Evolutionary conservation across 2,113 vertebrate species (phyloP).

Genomic region (Cnemophilus loriae): DNA sequence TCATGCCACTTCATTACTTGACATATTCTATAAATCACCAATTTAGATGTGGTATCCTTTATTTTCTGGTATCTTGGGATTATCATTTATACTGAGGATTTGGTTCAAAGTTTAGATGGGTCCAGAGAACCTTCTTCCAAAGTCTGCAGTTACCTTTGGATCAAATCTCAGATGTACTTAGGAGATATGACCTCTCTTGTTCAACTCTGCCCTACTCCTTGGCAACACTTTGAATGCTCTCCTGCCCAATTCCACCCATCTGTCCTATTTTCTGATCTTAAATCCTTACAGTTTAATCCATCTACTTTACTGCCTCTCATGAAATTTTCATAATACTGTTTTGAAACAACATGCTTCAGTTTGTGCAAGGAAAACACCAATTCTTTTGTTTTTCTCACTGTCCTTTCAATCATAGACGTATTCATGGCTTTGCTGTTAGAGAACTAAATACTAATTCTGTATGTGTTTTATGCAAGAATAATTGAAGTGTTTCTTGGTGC

Average conservation of each 20-base stretch:
- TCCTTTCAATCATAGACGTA: neutral
- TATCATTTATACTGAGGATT: neutral
- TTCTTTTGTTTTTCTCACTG: neutral
- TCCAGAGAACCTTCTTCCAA: neutral
- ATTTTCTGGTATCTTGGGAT: neutral
- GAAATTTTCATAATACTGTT: neutral
- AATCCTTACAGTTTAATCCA: neutral
- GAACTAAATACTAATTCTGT: neutral
- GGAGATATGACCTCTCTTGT: neutral
- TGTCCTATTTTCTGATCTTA: neutral
- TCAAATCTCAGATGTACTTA: neutral
- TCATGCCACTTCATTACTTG: neutral
- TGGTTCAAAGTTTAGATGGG: neutral
- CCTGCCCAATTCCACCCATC: neutral
- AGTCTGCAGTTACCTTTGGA: neutral
- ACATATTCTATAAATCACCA: neutral
- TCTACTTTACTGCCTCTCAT: neutral
- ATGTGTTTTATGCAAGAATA: neutral
- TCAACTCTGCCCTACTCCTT: rapidly evolving
- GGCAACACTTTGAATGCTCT: neutral
- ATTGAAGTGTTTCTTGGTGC: neutral
- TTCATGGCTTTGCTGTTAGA: neutral
- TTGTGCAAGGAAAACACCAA: neutral
- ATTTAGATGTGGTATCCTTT: neutral
- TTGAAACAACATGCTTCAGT: neutral